These are phyloP conservation scores for Fistularia commersonii DNA, from an alignment of 2,797 vertebrate genomes.

Conservation along the genomic window DNA sequence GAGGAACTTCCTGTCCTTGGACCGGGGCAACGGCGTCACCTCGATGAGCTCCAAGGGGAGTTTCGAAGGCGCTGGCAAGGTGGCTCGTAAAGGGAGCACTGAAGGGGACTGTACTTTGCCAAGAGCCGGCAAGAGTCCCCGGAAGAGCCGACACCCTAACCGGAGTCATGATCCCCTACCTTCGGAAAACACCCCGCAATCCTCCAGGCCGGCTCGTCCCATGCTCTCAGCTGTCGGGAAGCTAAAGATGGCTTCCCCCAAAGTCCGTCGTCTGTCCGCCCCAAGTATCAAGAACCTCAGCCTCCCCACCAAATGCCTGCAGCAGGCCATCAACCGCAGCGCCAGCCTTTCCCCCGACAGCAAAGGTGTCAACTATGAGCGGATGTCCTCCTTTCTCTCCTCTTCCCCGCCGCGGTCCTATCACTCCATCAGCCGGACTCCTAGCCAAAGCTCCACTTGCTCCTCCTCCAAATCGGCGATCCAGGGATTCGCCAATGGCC, in stretches of 20 bases:
- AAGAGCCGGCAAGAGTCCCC: conserved; percentile 79
- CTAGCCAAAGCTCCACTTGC: conserved; percentile 81
- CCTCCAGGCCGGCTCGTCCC: conserved; percentile 76
- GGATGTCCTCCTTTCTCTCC: conserved; percentile 47
- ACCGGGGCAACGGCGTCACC: conserved; percentile 81
- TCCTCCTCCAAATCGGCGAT: conserved; percentile 83
- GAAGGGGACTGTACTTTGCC: conserved; percentile 85
- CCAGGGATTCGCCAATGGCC: conserved; percentile 83
- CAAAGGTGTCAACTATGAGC: conserved; percentile 71
- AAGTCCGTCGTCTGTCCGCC: conserved; percentile 82
- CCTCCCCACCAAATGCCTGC: conserved; percentile 83
- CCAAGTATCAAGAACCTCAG: conserved; percentile 85
- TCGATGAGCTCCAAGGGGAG: conserved; percentile 67
- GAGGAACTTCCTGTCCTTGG: conserved; percentile 79
- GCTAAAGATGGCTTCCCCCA: conserved; percentile 86
- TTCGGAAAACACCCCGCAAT: conserved; percentile 53
- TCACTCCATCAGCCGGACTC: conserved; percentile 84
- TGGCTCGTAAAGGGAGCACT: conserved; percentile 32
- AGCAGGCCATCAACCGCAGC: conserved; percentile 84
- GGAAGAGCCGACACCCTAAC: conserved; percentile 76
- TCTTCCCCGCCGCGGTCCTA: conserved; percentile 80
- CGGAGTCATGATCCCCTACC: conserved; percentile 57
- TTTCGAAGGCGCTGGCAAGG: conserved; percentile 65
- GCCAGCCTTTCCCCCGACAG: conserved; percentile 81
- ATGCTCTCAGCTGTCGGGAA: conserved; percentile 90